These are phyloP conservation scores for Puma concolor DNA, from an alignment of 2,113 vertebrate species.

Conservation along the genomic window DNA sequence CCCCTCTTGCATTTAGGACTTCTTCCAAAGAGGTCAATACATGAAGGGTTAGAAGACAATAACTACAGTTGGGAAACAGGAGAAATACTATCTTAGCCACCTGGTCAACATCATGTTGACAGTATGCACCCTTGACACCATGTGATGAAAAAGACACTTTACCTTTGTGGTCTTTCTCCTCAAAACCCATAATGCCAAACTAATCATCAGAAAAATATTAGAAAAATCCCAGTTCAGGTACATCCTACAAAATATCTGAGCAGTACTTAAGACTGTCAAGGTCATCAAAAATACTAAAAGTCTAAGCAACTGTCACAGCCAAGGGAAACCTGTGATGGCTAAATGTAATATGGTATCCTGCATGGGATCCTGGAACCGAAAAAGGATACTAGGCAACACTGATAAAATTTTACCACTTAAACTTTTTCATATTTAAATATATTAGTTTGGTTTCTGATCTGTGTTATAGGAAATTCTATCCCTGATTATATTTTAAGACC, in stretches of 20 bases:
- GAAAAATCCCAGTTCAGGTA: background rate
- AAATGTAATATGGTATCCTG: background rate
- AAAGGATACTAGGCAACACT: background rate
- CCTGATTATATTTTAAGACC: background rate
- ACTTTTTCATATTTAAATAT: background rate
- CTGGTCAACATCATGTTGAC: background rate
- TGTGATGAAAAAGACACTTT: background rate
- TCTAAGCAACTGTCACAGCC: background rate
- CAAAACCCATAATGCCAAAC: background rate
- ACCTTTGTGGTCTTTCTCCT: background rate
- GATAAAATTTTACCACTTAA: conserved; percentile 6
- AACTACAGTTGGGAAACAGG: background rate
- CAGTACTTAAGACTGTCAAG: background rate
- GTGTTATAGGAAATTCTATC: background rate
- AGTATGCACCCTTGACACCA: background rate
- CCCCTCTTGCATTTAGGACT: background rate
- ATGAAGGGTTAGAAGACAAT: background rate
- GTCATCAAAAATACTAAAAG: background rate
- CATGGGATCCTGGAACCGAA: background rate
- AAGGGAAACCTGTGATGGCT: background rate
- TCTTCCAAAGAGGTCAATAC: background rate
- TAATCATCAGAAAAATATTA: background rate
- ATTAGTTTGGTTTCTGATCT: background rate
- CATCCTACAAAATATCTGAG: background rate
- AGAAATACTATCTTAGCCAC: background rate